Conservation (phyloP, 1,140 invertebrate genomes). For the Trichomalopsis sarcophagae region DNA sequence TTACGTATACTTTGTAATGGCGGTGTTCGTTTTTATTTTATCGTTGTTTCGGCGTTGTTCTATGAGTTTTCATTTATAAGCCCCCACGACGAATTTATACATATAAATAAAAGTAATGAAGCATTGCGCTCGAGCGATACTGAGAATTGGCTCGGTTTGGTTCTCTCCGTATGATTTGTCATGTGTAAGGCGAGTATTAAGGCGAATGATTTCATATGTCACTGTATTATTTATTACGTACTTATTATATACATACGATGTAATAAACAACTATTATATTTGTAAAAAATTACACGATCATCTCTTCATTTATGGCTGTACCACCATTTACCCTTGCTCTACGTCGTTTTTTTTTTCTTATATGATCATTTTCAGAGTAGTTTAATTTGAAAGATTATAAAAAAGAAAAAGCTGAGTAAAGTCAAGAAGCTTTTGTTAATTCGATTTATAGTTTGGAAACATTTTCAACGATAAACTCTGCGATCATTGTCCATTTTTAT, state of each 20-base stretch:
- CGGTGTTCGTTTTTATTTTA: neutral
- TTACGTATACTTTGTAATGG: conserved; percentile 40
- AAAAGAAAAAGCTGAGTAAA: too few relatives aligned
- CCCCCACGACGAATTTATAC: conserved; percentile 3
- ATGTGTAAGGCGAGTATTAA: neutral
- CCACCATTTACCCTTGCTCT: neutral
- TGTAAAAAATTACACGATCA: conserved; percentile 28
- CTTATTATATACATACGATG: conserved; percentile 48
- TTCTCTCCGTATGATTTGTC: conserved; percentile 18
- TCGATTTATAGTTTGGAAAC: too few relatives aligned
- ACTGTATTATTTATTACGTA: conserved; percentile 52
- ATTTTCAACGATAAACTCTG: too few relatives aligned
- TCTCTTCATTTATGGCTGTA: neutral
- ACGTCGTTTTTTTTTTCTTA: too few relatives aligned
- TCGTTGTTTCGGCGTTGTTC: neutral
- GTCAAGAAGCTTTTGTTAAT: too few relatives aligned
- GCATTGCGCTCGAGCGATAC: neutral
- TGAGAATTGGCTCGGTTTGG: neutral
- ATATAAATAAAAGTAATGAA: neutral
- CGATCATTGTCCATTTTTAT: too few relatives aligned
- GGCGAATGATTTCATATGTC: conserved; percentile 42
- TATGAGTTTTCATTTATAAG: neutral
- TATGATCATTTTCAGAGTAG: too few relatives aligned
- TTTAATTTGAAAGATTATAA: too few relatives aligned
- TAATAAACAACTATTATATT: conserved; percentile 55